Conservation (phyloP, 2,797 vertebrate genomes). For the Schizothorax lantsangensis region DNA sequence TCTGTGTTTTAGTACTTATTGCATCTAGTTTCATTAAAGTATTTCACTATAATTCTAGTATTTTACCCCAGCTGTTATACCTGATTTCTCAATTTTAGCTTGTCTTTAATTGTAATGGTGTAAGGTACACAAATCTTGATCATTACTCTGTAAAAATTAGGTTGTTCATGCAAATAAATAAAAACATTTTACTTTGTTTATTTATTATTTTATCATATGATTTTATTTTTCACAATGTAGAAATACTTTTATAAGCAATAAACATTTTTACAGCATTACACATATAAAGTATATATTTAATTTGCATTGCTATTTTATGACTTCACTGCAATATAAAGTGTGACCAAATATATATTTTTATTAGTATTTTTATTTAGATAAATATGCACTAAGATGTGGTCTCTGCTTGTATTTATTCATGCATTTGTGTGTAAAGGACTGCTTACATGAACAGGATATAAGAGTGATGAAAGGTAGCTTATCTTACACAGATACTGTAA, state of each 20-base stretch:
- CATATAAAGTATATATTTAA: background rate
- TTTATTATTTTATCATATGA: no score
- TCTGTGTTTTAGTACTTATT: conserved; percentile 22
- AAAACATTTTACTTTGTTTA: no score
- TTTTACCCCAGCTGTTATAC: conserved; percentile 31
- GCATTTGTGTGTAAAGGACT: background rate
- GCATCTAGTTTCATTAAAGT: conserved; percentile 26
- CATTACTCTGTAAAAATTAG: background rate
- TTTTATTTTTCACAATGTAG: no score
- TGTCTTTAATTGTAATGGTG: conserved; percentile 16
- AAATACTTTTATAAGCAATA: background rate
- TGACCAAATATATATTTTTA: background rate
- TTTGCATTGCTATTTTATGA: background rate
- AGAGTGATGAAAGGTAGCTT: conserved; percentile 30
- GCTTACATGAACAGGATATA: conserved; percentile 24
- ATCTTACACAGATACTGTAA: conserved; percentile 65
- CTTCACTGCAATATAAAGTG: background rate
- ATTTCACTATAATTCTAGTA: conserved; percentile 43
- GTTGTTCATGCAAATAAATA: background rate
- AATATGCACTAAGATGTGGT: background rate
- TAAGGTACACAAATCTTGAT: background rate
- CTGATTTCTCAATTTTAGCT: conserved; percentile 43
- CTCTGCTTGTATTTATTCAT: conserved; percentile 19
- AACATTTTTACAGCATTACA: background rate
- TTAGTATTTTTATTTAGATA: background rate